Evolutionary conservation across 2,113 vertebrate species (phyloP).

Genomic region (Progne subis): DNA sequence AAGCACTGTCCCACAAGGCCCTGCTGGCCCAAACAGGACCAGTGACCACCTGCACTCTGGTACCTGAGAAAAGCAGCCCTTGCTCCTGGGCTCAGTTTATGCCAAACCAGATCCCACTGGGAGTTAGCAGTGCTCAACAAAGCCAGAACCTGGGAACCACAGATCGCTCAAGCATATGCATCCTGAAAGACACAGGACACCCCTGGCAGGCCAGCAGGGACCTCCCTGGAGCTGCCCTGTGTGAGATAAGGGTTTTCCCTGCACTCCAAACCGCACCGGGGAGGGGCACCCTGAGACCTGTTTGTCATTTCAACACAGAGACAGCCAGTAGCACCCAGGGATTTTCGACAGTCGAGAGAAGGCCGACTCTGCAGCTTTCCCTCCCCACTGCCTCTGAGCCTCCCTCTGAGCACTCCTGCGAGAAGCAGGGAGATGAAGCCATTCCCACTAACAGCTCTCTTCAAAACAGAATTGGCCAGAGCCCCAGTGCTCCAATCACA

Average conservation of each 20-base stretch:
- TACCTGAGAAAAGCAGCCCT: not conserved
- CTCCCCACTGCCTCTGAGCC: not conserved
- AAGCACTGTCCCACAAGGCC: not conserved
- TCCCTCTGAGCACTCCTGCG: not conserved
- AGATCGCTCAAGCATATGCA: fast-evolving
- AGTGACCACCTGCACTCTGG: not conserved
- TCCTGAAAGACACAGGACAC: not conserved
- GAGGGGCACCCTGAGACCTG: not conserved
- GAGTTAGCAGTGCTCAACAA: not conserved
- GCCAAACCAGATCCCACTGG: not conserved
- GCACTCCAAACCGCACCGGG: not conserved
- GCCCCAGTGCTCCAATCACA: not conserved
- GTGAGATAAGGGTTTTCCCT: not conserved
- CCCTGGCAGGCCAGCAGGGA: not conserved
- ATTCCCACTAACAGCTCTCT: not conserved
- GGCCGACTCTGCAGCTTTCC: not conserved
- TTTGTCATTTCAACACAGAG: not conserved
- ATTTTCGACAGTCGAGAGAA: not conserved
- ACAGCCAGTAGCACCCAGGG: not conserved
- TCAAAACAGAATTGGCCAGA: not conserved
- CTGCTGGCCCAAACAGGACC: not conserved
- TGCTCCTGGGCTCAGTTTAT: not conserved
- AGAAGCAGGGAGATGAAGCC: not conserved
- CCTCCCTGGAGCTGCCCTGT: not conserved
- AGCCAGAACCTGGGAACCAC: not conserved